phyloP scores from a whole-genome alignment of 2,113 vertebrate genomes.

The Sorex fumeus region DNA sequence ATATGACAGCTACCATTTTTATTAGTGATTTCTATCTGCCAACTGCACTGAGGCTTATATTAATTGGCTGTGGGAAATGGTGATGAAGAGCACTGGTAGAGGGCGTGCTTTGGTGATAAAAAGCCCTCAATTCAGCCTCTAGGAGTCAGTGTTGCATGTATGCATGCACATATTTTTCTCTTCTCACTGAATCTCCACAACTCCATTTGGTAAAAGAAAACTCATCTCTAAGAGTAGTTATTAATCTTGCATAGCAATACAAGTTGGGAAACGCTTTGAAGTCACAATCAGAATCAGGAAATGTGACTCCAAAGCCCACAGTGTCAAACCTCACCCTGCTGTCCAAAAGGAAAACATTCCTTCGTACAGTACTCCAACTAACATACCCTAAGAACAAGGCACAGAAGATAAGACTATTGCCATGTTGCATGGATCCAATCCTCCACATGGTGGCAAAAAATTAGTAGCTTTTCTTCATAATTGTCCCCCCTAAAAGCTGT shows the following conservation, averaged over 20 bases:
- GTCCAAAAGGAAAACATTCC: not conserved
- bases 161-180: too few species aligned
- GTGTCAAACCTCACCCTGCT: not conserved
- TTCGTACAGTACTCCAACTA: not conserved
- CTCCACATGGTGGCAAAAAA: not conserved
- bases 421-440: not conserved
- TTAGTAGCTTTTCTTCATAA: constrained; percentile 14
- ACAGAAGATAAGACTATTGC: not conserved
- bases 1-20: not conserved
- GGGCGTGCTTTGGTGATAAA: too few species aligned
- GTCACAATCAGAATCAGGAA: not conserved
- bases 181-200: not conserved
- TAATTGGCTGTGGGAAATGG: not conserved
- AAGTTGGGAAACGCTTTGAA: constrained; percentile 7
- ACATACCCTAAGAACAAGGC: not conserved
- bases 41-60: not conserved
- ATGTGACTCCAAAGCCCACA: not conserved
- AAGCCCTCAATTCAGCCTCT: too few species aligned
- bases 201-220: constrained; percentile 38
- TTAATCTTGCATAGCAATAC: not conserved
- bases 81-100: too few species aligned
- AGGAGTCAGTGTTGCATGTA: too few species aligned
- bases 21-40: not conserved
- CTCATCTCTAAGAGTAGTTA: not conserved
- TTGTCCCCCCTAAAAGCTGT: not conserved